Evolutionary conservation across 2,113 vertebrate genomes (phyloP), one percentile per base, ranked within the genome.

Genomic region (Philantomba maxwellii): DNA sequence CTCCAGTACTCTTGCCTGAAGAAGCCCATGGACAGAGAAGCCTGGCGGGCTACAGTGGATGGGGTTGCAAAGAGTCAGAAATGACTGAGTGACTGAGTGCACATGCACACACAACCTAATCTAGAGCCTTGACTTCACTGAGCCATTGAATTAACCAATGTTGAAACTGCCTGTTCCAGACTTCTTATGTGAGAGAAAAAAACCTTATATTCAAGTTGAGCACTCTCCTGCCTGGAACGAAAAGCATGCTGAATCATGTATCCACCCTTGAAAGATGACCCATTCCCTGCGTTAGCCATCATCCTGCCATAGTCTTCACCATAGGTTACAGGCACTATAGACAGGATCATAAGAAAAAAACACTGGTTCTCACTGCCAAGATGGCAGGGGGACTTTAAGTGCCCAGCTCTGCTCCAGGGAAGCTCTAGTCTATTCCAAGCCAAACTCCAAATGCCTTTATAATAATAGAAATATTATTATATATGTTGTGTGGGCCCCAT

Each of bases 401-500:
- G 45, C 84, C 86, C 55, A 90, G 16, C 64, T 95, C 64, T 90
- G 47, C 15, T 55, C 77, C 70, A 73, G 23, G 64, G 57, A 96
- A 96, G 51, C 33, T 92, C 84, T 51, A 73, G 49, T 94, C 94
- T 96, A 91, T 96, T 97, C 84, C 83, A 96, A 84, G 91, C 36
- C 83, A 95, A 96, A 94, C 55, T 94, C 39, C 75, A 97, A 91
- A 75, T 91, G 45, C 82, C 94, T 94, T 96, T 97, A 83, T 23
- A 39, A 82, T 82, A 83, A 83, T 39, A 83, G 80, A 97, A 97
- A 97, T 96, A 97, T 95, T 96, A 96, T 95, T 96, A 96, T 97
- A 96, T 97, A 97, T 89, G 82, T 87, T 97, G 97, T 98, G 97
- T 98, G 97, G 97, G 97, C 94, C 91, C 97, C 91, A 97, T 94